Percentiles rank a stretch among this genome's conserved stretches.
phyloP scores from a whole-genome alignment of 2,113 vertebrate genomes.

The Seriola rivoliana region DNA sequence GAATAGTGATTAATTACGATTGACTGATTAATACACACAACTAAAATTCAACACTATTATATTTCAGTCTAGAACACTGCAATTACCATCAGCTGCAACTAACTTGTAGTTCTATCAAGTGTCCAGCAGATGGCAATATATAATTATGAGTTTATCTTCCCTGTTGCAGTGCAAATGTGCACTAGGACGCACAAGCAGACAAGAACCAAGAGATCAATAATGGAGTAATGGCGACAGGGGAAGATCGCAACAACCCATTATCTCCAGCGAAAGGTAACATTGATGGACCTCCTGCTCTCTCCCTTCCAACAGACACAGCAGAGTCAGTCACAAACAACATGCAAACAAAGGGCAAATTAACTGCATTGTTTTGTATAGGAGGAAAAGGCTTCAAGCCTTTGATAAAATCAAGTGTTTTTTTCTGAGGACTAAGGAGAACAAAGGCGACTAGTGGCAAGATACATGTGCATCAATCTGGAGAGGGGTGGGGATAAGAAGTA shows the following conservation, averaged over 20 bases:
- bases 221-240: constrained; percentile 76
- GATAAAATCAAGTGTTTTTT: constrained; percentile 48
- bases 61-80: background rate
- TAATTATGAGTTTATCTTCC: constrained; percentile 12
- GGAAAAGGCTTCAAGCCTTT: constrained; percentile 34
- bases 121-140: constrained; percentile 73
- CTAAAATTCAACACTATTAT: background rate
- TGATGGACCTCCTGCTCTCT: constrained; percentile 1
- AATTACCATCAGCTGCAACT: background rate
- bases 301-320: background rate
- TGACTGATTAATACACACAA: background rate
- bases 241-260: constrained; percentile 61
- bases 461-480: constrained; percentile 34
- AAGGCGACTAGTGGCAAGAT: constrained; percentile 52
- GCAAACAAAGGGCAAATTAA: constrained; percentile 26
- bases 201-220: constrained; percentile 80
- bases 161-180: constrained; percentile 45
- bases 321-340: constrained; percentile 14
- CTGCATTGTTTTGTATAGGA: background rate
- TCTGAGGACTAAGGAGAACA: constrained; percentile 59
- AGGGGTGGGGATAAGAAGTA: constrained; percentile 41
- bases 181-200: constrained; percentile 65
- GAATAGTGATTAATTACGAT: background rate
- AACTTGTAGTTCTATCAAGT: constrained; percentile 34
- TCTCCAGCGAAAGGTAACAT: constrained; percentile 37